These are phyloP conservation scores for Dolichopus griseipennis DNA, from an alignment of 2,888 invertebrate genomes.

Conservation along the genomic window DNA sequence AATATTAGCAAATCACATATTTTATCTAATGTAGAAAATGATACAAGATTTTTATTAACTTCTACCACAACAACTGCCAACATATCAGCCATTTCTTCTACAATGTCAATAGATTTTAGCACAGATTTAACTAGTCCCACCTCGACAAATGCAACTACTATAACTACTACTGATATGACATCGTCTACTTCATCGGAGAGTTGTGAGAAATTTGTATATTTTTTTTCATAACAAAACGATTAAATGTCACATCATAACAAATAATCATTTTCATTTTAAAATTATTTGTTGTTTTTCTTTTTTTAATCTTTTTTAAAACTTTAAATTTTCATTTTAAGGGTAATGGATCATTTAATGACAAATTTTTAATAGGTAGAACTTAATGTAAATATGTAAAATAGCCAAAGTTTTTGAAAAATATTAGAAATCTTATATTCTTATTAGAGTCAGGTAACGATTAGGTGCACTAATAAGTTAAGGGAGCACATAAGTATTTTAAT, in stretches of 20 bases:
- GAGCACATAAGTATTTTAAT: neutral
- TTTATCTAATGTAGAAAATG: neutral
- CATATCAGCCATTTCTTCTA: conserved; percentile 14
- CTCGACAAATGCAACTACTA: conserved; percentile 4
- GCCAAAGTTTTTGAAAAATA: too few species aligned
- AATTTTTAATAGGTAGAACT: too few species aligned
- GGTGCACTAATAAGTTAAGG: neutral
- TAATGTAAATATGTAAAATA: too few species aligned
- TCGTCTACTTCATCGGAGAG: conserved; percentile 1
- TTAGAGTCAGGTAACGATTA: neutral
- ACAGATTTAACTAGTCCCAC: neutral
- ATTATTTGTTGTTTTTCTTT: neutral
- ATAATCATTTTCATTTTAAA: neutral
- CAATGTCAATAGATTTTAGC: neutral
- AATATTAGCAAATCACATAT: neutral
- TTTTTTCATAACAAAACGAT: neutral
- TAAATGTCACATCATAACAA: neutral
- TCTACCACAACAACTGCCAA: conserved; percentile 12
- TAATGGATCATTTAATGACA: too few species aligned
- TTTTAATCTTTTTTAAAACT: neutral
- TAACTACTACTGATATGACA: neutral
- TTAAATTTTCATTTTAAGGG: too few species aligned
- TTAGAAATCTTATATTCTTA: too few species aligned
- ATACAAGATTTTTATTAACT: neutral
- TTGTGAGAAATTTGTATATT: neutral